Evolutionary conservation across 2,113 vertebrate species (phyloP).

Genomic region (Procavia capensis): DNA sequence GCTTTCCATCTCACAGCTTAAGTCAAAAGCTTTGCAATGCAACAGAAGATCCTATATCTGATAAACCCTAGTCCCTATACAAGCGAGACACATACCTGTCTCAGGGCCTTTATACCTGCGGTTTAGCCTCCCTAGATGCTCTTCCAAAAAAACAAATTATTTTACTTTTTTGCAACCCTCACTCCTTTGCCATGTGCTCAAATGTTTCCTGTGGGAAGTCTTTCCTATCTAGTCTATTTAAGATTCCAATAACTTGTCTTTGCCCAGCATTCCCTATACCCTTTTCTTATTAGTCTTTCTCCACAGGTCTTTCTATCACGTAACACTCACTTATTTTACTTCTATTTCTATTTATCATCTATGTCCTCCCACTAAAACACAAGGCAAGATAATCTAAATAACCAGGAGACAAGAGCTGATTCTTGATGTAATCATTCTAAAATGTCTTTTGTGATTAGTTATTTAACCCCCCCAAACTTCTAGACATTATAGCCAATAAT

Average conservation of each 20-base stretch:
- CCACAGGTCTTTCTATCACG: background rate
- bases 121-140: background rate
- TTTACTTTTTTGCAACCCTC: background rate
- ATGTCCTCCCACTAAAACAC: background rate
- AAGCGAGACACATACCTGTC: background rate
- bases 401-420: background rate
- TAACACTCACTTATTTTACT: constrained; percentile 11
- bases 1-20: background rate
- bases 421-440: background rate
- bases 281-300: background rate
- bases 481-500: background rate
- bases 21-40: background rate
- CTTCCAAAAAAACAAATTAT: background rate
- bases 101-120: background rate
- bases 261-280: background rate
- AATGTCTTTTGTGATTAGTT: background rate
- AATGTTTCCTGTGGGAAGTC: background rate
- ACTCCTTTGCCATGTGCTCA: background rate
- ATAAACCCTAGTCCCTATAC: too few species aligned
- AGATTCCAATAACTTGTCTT: background rate
- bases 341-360: background rate
- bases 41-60: background rate
- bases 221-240: background rate
- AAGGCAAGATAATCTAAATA: constrained; percentile 48
- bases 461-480: background rate